Evolutionary conservation across 1,140 invertebrate genomes (phyloP).

Genomic region (Lepidotrigona ventralis): DNA sequence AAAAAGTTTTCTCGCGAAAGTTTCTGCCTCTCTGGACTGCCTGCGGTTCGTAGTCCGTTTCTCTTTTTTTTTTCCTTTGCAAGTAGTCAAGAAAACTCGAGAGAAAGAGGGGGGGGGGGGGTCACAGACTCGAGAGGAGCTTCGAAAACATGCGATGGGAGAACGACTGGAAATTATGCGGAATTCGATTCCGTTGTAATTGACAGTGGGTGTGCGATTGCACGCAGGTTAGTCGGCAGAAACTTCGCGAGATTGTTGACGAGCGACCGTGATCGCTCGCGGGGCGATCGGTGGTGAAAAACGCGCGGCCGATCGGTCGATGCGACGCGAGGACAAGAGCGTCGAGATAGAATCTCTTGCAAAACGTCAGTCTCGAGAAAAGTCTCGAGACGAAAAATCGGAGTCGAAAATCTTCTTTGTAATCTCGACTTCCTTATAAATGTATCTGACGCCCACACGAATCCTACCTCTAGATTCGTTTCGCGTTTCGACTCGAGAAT

Average conservation of each 20-base stretch:
- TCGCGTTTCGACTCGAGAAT: no score
- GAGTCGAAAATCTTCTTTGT: no score
- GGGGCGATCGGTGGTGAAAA: background rate
- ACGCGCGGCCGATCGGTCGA: background rate
- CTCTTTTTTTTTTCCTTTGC: background rate
- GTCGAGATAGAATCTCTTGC: no score
- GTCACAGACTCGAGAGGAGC: background rate
- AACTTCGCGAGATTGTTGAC: background rate
- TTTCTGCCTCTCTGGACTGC: background rate
- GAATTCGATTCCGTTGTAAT: slow-evolving; percentile 23
- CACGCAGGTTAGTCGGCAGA: background rate
- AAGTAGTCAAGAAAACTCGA: background rate
- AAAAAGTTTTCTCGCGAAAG: background rate
- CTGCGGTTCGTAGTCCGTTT: slow-evolving; percentile 5
- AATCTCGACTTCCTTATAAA: no score
- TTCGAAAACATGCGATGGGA: background rate
- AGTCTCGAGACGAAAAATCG: no score
- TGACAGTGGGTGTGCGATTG: slow-evolving; percentile 20
- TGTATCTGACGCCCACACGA: no score
- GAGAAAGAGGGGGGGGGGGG: background rate
- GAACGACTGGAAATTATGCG: slow-evolving; percentile 22
- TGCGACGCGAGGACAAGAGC: background rate
- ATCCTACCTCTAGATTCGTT: no score
- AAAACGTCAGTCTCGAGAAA: no score
- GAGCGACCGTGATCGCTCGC: background rate